Conservation (phyloP, 1,140 invertebrate genomes). For the Aricia agestis region DNA sequence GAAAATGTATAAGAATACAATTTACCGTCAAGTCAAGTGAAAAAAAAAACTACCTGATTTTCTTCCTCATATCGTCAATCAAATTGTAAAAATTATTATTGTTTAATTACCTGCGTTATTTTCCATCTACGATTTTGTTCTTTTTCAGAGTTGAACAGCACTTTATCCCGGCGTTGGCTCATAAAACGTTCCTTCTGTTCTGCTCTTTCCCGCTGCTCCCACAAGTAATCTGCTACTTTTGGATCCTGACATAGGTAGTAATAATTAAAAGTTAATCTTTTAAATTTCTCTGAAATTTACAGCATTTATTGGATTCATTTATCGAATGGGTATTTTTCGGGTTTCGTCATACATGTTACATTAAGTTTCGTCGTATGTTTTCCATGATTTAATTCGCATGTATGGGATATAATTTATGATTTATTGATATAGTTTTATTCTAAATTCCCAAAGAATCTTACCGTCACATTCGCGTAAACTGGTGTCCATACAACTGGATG, state of each 20-base stretch:
- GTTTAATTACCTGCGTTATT: constrained; percentile 54
- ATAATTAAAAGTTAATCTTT: too few relatives aligned
- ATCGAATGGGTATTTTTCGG: too few relatives aligned
- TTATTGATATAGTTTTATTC: background rate
- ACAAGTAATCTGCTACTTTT: constrained; percentile 91
- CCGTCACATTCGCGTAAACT: constrained; percentile 93
- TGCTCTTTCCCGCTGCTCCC: constrained; percentile 88
- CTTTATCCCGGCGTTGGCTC: constrained; percentile 77
- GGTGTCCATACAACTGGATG: constrained; percentile 94
- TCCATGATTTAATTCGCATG: too few relatives aligned
- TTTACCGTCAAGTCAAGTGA: background rate
- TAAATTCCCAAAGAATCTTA: constrained; percentile 57
- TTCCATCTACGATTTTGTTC: constrained; percentile 77
- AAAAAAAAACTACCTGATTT: background rate
- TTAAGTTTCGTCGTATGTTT: too few relatives aligned
- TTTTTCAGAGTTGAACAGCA: constrained; percentile 73
- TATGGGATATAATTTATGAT: too few relatives aligned
- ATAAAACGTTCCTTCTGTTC: constrained; percentile 85
- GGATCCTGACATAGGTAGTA: constrained; percentile 80
- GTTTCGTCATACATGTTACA: too few relatives aligned
- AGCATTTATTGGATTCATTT: too few relatives aligned
- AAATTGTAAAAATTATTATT: too few relatives aligned
- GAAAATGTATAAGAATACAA: constrained; percentile 2
- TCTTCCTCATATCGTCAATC: too few relatives aligned
- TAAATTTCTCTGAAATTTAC: too few relatives aligned